Percentiles rank a stretch among this genome's conserved stretches.
Evolutionary conservation across 2,113 vertebrate species (phyloP).

Genomic region (Agelaius phoeniceus): DNA sequence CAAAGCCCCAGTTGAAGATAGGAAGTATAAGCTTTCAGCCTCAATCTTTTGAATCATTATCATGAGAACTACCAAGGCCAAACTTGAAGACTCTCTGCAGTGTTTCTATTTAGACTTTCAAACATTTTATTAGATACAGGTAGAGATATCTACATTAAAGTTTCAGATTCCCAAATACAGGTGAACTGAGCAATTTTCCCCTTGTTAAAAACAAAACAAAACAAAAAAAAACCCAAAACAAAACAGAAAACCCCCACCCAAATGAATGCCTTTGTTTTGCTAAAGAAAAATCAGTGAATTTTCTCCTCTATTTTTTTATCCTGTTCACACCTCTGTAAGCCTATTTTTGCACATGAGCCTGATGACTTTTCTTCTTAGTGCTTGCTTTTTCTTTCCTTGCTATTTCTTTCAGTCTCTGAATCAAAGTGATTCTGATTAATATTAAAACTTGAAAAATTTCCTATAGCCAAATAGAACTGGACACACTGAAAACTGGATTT

Average conservation of each 20-base stretch:
- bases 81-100: background rate
- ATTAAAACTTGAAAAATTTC: background rate
- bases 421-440: background rate
- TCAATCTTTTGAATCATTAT: background rate
- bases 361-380: background rate
- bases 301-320: background rate
- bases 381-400: background rate
- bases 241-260: background rate
- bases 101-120: background rate
- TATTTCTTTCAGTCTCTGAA: background rate
- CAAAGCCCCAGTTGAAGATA: background rate
- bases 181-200: background rate
- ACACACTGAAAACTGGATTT: background rate
- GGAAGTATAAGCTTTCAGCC: background rate
- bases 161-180: background rate
- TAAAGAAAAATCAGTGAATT: background rate
- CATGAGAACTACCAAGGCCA: background rate
- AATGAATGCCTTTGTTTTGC: background rate
- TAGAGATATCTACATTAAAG: background rate
- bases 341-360: background rate
- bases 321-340: background rate
- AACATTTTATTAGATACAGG: background rate
- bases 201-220: background rate
- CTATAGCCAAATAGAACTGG: background rate
- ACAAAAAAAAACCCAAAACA: background rate